Percentiles rank a stretch among this genome's conserved stretches.
Conservation (phyloP, 2,113 vertebrate genomes). For the Saguinus midas region DNA sequence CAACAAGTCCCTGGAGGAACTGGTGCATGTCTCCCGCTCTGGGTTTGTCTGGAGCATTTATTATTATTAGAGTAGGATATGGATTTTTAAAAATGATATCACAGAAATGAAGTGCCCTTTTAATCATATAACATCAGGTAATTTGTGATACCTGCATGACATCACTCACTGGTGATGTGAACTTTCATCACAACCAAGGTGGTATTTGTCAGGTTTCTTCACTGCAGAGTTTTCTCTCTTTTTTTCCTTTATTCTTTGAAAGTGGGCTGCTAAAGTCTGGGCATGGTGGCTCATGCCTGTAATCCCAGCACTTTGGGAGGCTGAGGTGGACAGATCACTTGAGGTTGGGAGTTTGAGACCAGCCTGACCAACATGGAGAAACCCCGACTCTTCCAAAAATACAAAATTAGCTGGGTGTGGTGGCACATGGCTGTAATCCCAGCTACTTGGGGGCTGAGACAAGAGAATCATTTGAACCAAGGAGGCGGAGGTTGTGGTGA, state of each 20-base stretch:
- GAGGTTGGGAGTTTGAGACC: too few relatives aligned
- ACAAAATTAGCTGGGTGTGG: too few relatives aligned
- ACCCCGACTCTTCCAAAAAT: too few relatives aligned
- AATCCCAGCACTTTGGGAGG: too few relatives aligned
- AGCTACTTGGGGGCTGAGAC: too few relatives aligned
- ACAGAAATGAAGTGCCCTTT: neutral
- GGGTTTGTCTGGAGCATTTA: neutral
- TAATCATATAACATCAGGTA: neutral
- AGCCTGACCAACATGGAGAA: too few relatives aligned
- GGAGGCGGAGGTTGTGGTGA: too few relatives aligned
- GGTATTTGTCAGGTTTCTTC: neutral
- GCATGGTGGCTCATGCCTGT: too few relatives aligned
- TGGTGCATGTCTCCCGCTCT: neutral
- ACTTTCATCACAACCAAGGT: neutral
- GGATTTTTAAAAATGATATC: neutral
- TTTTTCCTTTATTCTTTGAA: neutral
- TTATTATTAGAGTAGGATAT: neutral
- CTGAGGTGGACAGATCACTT: too few relatives aligned
- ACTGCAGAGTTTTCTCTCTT: neutral
- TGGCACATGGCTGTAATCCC: too few relatives aligned
- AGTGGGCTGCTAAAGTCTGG: neutral
- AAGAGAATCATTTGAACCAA: too few relatives aligned
- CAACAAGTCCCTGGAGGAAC: neutral
- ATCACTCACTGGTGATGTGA: neutral
- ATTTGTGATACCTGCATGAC: neutral